A percentile compares a stretch with the other conserved stretches of the same genome.
phyloP scores from a whole-genome alignment of 2,797 vertebrate species.

The Rhynchonycteris naso region DNA sequence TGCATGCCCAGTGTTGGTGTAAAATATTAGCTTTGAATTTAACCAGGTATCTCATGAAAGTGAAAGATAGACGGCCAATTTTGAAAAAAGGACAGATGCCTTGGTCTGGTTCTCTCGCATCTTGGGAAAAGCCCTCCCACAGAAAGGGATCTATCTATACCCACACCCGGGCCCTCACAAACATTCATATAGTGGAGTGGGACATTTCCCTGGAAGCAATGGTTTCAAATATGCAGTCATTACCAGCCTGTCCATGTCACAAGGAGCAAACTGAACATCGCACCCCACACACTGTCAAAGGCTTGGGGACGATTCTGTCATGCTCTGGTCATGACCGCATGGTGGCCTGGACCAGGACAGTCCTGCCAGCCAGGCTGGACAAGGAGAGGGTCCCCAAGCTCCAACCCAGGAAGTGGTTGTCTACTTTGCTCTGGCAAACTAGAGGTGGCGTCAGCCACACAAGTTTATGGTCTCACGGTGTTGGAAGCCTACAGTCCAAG shows the following conservation, averaged over 20 bases:
- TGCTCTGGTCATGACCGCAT: slow-evolving; percentile 27
- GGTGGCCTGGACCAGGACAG: background rate
- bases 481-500: too few species aligned
- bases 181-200: background rate
- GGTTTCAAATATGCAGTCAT: slow-evolving; percentile 16
- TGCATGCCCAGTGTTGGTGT: slow-evolving; percentile 30
- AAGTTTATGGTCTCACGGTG: too few species aligned
- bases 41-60: slow-evolving; percentile 80
- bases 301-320: slow-evolving; percentile 35
- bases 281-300: slow-evolving; percentile 17
- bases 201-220: slow-evolving; percentile 46
- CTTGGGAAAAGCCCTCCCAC: slow-evolving; percentile 57
- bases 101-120: slow-evolving; percentile 55
- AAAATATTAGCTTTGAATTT: slow-evolving; percentile 77
- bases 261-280: background rate
- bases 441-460: background rate
- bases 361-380: slow-evolving; percentile 4
- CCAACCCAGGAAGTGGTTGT: background rate
- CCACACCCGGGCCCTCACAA: slow-evolving; percentile 22
- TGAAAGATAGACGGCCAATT: slow-evolving; percentile 76
- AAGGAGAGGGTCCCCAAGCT: background rate
- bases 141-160: slow-evolving; percentile 44
- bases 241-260: slow-evolving; percentile 12
- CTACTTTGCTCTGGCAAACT: background rate
- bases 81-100: slow-evolving; percentile 67